phyloP scores from a whole-genome alignment of 2,888 invertebrate species.

The Sinhomidia bicolor region DNA sequence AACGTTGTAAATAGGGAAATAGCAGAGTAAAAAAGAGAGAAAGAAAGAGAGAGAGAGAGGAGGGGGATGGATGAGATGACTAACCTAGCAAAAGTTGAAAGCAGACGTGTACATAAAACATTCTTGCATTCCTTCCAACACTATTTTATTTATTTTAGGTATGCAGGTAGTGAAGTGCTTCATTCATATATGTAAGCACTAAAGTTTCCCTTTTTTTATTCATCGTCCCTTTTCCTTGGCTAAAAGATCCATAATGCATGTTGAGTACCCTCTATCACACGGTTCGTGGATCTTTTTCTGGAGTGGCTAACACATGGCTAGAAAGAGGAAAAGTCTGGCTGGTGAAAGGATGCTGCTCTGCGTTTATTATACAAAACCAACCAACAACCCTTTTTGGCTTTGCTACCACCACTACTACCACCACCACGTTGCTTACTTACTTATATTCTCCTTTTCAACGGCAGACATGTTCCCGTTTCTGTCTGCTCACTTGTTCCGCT shows the following conservation, averaged over 20 bases:
- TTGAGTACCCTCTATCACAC: conserved; percentile 36
- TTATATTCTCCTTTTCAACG: conserved; percentile 28
- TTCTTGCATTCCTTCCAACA: conserved; percentile 43
- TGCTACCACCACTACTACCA: background rate
- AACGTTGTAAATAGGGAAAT: background rate
- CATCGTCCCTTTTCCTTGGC: conserved; percentile 45
- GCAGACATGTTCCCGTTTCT: conserved; percentile 42
- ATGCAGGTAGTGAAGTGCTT: conserved; percentile 42
- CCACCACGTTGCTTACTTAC: conserved; percentile 17
- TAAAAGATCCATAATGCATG: conserved; percentile 62
- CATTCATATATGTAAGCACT: background rate
- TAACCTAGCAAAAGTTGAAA: conserved; percentile 39
- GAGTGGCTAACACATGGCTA: conserved; percentile 13
- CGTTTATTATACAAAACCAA: background rate
- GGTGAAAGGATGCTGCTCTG: background rate
- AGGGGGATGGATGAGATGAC: conserved; percentile 4
- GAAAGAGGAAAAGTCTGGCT: background rate
- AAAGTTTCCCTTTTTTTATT: conserved; percentile 59
- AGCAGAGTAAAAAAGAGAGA: background rate
- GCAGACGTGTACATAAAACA: conserved; percentile 10
- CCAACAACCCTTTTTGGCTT: conserved; percentile 45
- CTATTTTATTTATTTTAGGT: conserved; percentile 58
- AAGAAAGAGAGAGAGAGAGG: background rate
- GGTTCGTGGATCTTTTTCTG: background rate
- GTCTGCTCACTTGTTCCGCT: conserved; percentile 50